Evolutionary conservation across 1,140 invertebrate genomes (phyloP).

Genomic region (Helicoverpa armigera): DNA sequence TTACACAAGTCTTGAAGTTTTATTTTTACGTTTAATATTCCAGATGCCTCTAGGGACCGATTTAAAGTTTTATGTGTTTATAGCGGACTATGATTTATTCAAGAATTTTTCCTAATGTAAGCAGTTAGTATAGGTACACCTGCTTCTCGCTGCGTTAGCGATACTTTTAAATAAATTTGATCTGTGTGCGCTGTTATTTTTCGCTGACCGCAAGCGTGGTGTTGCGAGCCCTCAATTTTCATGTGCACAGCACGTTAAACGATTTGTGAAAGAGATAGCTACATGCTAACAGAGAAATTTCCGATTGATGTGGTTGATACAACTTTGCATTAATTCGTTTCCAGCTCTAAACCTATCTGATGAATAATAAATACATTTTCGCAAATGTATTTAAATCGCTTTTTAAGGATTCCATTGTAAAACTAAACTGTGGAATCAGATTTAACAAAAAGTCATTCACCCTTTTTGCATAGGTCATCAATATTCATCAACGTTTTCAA

Average conservation of each 20-base stretch:
- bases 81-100: background rate
- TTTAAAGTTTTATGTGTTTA: conserved; percentile 22
- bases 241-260: too few relatives aligned
- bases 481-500: conserved; percentile 40
- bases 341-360: background rate
- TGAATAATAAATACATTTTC: conserved; percentile 3
- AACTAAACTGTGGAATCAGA: conserved; percentile 18
- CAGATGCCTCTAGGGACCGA: background rate
- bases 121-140: too few relatives aligned
- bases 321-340: background rate
- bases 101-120: too few relatives aligned
- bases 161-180: too few relatives aligned
- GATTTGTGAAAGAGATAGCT: too few relatives aligned
- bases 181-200: too few relatives aligned
- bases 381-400: conserved; percentile 5
- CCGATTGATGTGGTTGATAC: too few relatives aligned
- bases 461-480: conserved; percentile 23
- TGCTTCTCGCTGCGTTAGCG: too few relatives aligned
- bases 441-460: conserved; percentile 24
- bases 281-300: too few relatives aligned
- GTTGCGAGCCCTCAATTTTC: too few relatives aligned
- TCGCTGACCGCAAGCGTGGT: too few relatives aligned
- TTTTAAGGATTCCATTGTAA: conserved; percentile 15
- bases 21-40: conserved; percentile 32
- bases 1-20: background rate